Base-by-base conservation (phyloP, 2,797 vertebrate genomes). In the Mormyrops attenuatus region DNA sequence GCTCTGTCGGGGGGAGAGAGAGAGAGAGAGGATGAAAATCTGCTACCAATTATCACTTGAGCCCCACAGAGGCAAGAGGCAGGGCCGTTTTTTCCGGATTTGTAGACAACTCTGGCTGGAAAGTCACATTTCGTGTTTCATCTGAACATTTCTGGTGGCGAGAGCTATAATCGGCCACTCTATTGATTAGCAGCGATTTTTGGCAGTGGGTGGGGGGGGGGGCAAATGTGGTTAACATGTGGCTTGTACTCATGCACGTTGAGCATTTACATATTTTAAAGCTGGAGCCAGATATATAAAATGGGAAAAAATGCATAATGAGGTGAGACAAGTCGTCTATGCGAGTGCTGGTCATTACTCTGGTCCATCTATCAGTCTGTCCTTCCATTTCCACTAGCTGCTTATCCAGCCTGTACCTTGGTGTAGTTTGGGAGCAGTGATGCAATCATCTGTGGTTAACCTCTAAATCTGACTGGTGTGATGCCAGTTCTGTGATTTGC, bases 41-140 rank as follows among this genome's bases (percentile, higher is more conserved):
- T 97, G 96, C 89, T 94, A 93, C 96, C 93, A 96, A 96, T 96
- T 96, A 96, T 94, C 95, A 94, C 94, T 93, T 93, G 93, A 92
- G 92, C 88, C 94, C 90, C 89, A 94, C 91, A 94, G 92, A 94
- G 92, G 93, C 93, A 93, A 93, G 91, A 93, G 91, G 93, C 92
- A 92, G 92, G 90, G 91, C 94, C 94, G 93, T 93, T 91, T 92
- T 95, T 96, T 96, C 95, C 95, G 95, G 94, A 94, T 94, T 94
- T 93, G 93, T 89, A 94, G 95, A 90, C 94, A 93, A 89, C 91
- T 91, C 93, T 93, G 94, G 94, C 94, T 96, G 92, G 93, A 91
- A 89, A 92, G 94, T 93, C 94, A 94, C 88, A 94, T 92, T 90
- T 92, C 87, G 90, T 91, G 89, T 94, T 95, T 94, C 91, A 94